Evolutionary conservation across 64 coral and sea anemone genomes (phyloP), one percentile per base, ranked within the genome.

Genomic region (Anthopleura sola): DNA sequence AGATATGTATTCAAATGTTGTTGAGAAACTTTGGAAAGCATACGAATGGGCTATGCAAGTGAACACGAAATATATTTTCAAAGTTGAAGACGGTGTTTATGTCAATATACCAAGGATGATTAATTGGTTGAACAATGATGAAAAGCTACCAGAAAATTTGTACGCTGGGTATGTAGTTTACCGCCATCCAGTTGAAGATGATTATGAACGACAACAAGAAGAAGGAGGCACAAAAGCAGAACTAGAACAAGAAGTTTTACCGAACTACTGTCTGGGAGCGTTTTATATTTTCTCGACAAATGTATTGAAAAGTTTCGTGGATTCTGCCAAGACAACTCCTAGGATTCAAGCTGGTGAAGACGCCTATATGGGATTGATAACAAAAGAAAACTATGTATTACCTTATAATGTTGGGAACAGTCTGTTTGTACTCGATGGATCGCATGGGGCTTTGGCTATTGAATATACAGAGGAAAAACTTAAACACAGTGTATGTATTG

Each of bases 21-120:
- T 83, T 36, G 48, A 56, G 11, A 83, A 83, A 37, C 19, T 83
- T 28, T 83, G 82, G 82, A 60, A 32, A 10, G 82, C 82, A 4
- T 83, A 54, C n/a, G 55, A 55, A 32, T 83, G 82, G 82, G 50
- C 82, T 28, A 0, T 83, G 47, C 20, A 18, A 21, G 51, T 83
- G 1, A 56, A 53, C 3, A 53, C 82, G 4, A 83, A 83, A 49
- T 83, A 83, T 37, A 56, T 83, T 5, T 83, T 83, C 23, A 83
- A 83, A 60, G 82, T 60, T 3, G 82, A 83, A 31, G 82, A 83
- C 11, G 82, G 55, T 60, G 55, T 83, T 60, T 83, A 83, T 38
- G 82, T 83, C 2, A 83, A 83, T 33, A 58, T 83, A n/a, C 82
- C 82, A 33, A 31, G 82, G 21, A 33, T 83, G 48, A 17, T 58